phyloP scores from a whole-genome alignment of 2,113 vertebrate species.

The Phaethon lepturus region DNA sequence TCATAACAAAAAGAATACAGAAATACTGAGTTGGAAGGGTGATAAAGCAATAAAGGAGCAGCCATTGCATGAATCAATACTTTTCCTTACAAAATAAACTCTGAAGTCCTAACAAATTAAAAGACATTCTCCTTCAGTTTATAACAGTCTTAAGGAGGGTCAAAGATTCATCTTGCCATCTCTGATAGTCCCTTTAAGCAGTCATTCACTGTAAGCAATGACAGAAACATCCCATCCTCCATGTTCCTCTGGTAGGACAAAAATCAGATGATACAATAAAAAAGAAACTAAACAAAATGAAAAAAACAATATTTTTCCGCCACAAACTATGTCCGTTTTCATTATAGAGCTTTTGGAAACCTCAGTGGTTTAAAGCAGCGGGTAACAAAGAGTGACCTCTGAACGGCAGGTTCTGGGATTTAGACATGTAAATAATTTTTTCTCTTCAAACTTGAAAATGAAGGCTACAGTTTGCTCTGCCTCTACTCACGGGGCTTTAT shows the following conservation, averaged over 20 bases:
- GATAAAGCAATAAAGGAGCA: neutral
- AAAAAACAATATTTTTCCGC: neutral
- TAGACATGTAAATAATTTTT: constrained; percentile 12
- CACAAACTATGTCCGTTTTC: fast-evolving
- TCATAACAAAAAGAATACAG: neutral
- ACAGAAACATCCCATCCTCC: neutral
- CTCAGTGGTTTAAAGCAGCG: neutral
- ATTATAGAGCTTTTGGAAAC: neutral
- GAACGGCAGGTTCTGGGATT: neutral
- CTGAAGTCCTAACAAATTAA: neutral
- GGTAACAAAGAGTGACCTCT: neutral
- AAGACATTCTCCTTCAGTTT: neutral
- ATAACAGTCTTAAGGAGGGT: neutral
- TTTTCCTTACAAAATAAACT: neutral
- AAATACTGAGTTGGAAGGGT: neutral
- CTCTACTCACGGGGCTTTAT: neutral
- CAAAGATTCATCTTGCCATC: neutral
- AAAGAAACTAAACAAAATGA: neutral
- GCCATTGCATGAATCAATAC: neutral
- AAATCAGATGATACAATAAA: neutral
- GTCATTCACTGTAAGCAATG: neutral
- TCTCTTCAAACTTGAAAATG: neutral
- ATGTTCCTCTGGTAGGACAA: neutral
- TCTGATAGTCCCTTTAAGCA: neutral
- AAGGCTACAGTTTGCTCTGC: constrained; percentile 7